These are phyloP conservation scores for Keiferia lycopersicella DNA, from an alignment of 2,888 invertebrate genomes.

Conservation along the genomic window DNA sequence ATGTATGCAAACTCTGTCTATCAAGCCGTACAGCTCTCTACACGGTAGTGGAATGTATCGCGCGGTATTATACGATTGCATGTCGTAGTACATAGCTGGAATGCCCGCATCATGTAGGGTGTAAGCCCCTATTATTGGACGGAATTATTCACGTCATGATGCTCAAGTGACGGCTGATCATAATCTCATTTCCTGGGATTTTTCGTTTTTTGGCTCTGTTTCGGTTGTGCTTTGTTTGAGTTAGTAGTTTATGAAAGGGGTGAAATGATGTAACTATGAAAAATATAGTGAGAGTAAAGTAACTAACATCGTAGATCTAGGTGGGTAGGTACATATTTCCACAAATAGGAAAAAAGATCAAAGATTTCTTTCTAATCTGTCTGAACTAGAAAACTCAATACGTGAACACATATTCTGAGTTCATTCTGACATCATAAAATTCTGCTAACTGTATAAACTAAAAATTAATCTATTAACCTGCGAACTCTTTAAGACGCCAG, in stretches of 20 bases:
- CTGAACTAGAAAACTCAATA: too few relatives aligned
- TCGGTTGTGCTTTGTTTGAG: too few relatives aligned
- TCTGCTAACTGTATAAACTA: too few relatives aligned
- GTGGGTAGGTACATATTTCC: too few relatives aligned
- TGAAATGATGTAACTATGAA: neutral
- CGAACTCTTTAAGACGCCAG: conserved; percentile 36
- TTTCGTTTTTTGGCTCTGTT: conserved; percentile 28
- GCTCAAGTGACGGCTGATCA: conserved; percentile 60
- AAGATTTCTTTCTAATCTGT: too few relatives aligned
- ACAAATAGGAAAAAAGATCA: too few relatives aligned
- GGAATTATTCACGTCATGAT: conserved; percentile 64
- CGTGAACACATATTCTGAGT: too few relatives aligned
- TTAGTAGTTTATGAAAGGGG: conserved; percentile 3
- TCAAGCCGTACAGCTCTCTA: conserved; percentile 35
- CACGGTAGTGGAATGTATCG: conserved; percentile 59
- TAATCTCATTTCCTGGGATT: conserved; percentile 61
- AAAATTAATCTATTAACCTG: too few relatives aligned
- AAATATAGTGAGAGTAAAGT: too few relatives aligned
- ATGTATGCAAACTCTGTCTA: conserved; percentile 11
- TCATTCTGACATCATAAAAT: too few relatives aligned
- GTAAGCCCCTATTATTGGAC: conserved; percentile 64
- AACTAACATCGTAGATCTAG: too few relatives aligned
- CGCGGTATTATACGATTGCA: conserved; percentile 62
- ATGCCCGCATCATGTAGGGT: conserved; percentile 66
- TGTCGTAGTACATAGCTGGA: conserved; percentile 66